phyloP scores from a whole-genome alignment of 2,113 vertebrate species.

The Sarotherodon lohbergeri region DNA sequence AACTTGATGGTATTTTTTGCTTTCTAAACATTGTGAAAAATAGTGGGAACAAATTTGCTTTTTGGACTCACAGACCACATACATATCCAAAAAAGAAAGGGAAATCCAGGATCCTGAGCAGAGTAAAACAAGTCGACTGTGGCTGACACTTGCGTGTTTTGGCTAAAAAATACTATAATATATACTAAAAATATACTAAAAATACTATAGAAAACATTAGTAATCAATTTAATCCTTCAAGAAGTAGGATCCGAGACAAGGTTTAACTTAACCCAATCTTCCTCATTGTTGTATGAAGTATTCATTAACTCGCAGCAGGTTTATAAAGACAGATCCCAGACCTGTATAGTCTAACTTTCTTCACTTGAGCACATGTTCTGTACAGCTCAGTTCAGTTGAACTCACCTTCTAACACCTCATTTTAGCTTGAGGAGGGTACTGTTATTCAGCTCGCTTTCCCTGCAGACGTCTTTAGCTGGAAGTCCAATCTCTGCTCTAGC shows the following conservation, averaged over 20 bases:
- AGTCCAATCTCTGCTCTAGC: conserved; percentile 4
- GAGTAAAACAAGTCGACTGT: background rate
- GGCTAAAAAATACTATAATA: background rate
- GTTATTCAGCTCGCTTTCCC: conserved; percentile 43
- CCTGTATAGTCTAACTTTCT: background rate
- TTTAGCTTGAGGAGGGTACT: conserved; percentile 11
- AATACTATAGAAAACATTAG: background rate
- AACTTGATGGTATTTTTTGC: background rate
- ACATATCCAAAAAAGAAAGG: background rate
- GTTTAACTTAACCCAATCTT: background rate
- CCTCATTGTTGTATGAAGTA: background rate
- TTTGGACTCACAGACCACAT: background rate
- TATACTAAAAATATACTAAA: background rate
- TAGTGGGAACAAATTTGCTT: background rate
- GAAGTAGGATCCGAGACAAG: background rate
- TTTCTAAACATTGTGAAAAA: background rate
- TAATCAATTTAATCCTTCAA: background rate
- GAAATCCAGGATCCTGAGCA: background rate
- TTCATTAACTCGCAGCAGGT: background rate
- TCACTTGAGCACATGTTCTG: background rate
- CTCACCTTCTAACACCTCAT: background rate
- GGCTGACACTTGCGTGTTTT: background rate
- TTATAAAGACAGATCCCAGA: background rate
- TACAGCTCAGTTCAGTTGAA: background rate
- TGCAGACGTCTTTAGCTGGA: conserved; percentile 39